Conservation (phyloP, 2,888 invertebrate species). For the Thymelicus sylvestris region DNA sequence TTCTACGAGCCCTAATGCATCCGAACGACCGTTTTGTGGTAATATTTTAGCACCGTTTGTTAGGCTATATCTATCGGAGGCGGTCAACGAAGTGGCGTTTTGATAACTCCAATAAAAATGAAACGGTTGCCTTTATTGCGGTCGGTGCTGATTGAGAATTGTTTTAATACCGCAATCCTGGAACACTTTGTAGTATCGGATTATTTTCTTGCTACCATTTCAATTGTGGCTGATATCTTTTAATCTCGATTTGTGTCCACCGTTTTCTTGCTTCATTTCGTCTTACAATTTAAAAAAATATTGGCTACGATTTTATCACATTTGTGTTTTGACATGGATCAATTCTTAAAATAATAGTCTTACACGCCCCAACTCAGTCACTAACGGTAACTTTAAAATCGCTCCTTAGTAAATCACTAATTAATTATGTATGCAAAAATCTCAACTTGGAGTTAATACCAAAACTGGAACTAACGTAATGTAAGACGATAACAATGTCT, state of each 20-base stretch:
- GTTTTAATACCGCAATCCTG: conserved; percentile 22
- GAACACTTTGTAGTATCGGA: conserved; percentile 20
- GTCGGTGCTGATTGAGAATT: conserved; percentile 14
- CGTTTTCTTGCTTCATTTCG: not conserved
- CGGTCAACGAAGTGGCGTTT: conserved; percentile 46
- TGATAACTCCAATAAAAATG: conserved; percentile 23
- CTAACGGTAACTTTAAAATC: too few species aligned
- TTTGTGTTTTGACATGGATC: not conserved
- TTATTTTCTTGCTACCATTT: conserved; percentile 15
- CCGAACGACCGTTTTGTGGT: conserved; percentile 59
- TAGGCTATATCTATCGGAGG: conserved; percentile 58
- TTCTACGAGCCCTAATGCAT: conserved; percentile 49
- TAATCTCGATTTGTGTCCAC: conserved; percentile 12
- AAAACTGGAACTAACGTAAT: too few species aligned
- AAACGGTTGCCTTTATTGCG: conserved; percentile 20
- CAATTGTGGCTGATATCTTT: conserved; percentile 9
- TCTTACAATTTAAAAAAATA: not conserved
- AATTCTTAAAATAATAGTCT: not conserved
- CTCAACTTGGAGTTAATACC: too few species aligned
- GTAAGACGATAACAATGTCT: too few species aligned
- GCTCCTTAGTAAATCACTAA: too few species aligned
- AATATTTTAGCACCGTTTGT: conserved; percentile 58
- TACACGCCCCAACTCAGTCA: too few species aligned
- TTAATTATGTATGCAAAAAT: too few species aligned
- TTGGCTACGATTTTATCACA: conserved; percentile 4